Conservation (phyloP, 1,140 invertebrate species). For the Apis florea region DNA sequence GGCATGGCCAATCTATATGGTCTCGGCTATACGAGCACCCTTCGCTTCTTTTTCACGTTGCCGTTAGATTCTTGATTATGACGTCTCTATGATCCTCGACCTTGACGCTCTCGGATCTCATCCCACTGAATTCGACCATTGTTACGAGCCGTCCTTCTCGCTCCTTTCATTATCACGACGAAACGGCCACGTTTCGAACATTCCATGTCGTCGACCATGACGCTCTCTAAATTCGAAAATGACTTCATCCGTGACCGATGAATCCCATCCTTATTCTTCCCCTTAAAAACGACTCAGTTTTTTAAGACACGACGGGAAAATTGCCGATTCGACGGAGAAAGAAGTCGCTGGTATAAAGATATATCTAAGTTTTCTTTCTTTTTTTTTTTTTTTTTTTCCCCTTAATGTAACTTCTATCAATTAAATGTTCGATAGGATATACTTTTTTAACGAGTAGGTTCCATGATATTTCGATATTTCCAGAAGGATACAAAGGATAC, state of each 20-base stretch:
- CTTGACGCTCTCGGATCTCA: conserved; percentile 53
- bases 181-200: not conserved
- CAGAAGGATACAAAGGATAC: conserved; percentile 73
- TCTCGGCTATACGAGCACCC: conserved; percentile 64
- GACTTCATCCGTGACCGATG: conserved; percentile 1
- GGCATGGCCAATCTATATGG: conserved; percentile 67
- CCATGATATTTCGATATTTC: conserved; percentile 50
- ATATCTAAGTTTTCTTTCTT: too few relatives aligned
- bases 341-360: too few relatives aligned
- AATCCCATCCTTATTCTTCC: too few relatives aligned
- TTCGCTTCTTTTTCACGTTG: conserved; percentile 60
- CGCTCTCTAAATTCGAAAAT: conserved; percentile 10
- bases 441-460: not conserved
- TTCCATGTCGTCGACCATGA: not conserved
- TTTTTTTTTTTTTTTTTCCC: too few relatives aligned
- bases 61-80: conserved; percentile 75
- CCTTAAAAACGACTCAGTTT: too few relatives aligned
- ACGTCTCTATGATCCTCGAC: conserved; percentile 74
- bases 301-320: too few relatives aligned
- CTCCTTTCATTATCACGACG: conserved; percentile 29
- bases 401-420: too few relatives aligned
- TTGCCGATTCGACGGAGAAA: too few relatives aligned
- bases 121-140: conserved; percentile 61
- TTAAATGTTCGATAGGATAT: not conserved
- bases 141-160: conserved; percentile 41